Conservation (phyloP, 2,797 vertebrate species). For the Staurois parvus region DNA sequence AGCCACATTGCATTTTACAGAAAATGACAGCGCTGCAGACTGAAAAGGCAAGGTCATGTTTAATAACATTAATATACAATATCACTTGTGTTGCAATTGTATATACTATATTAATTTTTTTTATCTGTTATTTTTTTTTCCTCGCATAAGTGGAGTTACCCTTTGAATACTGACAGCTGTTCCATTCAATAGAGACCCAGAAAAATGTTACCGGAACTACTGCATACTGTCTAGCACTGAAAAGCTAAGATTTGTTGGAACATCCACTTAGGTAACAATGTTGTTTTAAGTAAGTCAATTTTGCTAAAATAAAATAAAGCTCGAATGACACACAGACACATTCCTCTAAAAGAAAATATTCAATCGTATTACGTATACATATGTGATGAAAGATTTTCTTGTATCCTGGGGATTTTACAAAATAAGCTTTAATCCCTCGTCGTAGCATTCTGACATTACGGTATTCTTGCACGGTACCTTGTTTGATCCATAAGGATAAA, state of each 20-base stretch:
- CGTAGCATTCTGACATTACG: constrained; percentile 26
- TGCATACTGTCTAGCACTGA: constrained; percentile 12
- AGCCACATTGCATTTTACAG: too few relatives aligned
- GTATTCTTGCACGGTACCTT: constrained; percentile 27
- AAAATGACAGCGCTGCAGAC: too few relatives aligned
- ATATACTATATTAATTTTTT: too few relatives aligned
- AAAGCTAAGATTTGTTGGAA: constrained; percentile 32
- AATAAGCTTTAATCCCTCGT: constrained; percentile 52
- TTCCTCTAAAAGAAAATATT: constrained; percentile 38
- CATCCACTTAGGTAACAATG: constrained; percentile 26
- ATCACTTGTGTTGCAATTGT: too few relatives aligned
- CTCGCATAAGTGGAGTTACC: too few relatives aligned
- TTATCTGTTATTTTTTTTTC: too few relatives aligned
- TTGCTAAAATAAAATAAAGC: constrained; percentile 35
- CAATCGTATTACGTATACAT: constrained; percentile 12
- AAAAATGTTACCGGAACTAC: constrained; percentile 7
- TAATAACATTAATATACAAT: too few relatives aligned
- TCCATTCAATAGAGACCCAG: not conserved
- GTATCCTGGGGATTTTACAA: constrained; percentile 16
- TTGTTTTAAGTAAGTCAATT: constrained; percentile 34
- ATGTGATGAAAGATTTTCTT: constrained; percentile 38
- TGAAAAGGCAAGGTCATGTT: too few relatives aligned
- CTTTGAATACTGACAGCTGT: constrained; percentile 5
- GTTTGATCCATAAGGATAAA: constrained; percentile 31
- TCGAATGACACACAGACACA: constrained; percentile 38